Evolutionary conservation across 2,797 vertebrate genomes (phyloP).

Genomic region (Glyptemys insculpta): DNA sequence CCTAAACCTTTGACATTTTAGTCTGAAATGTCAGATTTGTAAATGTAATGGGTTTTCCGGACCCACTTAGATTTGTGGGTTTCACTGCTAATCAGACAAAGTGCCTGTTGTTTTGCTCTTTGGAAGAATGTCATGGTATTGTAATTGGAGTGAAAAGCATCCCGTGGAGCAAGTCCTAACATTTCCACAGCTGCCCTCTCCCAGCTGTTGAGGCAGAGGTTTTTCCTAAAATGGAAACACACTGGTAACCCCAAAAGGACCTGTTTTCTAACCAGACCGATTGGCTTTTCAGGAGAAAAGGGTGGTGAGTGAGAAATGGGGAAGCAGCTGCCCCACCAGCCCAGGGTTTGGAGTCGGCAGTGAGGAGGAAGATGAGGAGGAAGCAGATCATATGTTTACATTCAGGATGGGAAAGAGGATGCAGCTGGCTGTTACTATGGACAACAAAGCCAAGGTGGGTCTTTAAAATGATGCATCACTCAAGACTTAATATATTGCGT

Average conservation of each 20-base stretch:
- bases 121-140: slow-evolving; percentile 16
- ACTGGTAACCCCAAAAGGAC: background rate
- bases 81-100: slow-evolving; percentile 61
- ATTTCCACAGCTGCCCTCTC: background rate
- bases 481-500: background rate
- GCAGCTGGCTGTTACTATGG: slow-evolving; percentile 92
- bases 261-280: background rate
- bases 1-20: slow-evolving; percentile 63
- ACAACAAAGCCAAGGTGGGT: slow-evolving; percentile 89
- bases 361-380: slow-evolving; percentile 80
- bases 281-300: slow-evolving; percentile 88
- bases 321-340: slow-evolving; percentile 66
- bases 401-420: slow-evolving; percentile 88
- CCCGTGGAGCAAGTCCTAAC: background rate
- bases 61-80: slow-evolving; percentile 29
- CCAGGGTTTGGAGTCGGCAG: slow-evolving; percentile 72
- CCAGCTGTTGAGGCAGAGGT: slow-evolving; percentile 18
- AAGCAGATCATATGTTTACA: slow-evolving; percentile 74
- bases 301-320: slow-evolving; percentile 87
- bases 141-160: background rate
- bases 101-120: slow-evolving; percentile 33
- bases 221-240: slow-evolving; percentile 44
- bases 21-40: slow-evolving; percentile 74
- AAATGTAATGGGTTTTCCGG: slow-evolving; percentile 64
- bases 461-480: background rate